These are phyloP conservation scores for Euwallacea similis DNA, from an alignment of 1,140 invertebrate genomes.

Conservation along the genomic window DNA sequence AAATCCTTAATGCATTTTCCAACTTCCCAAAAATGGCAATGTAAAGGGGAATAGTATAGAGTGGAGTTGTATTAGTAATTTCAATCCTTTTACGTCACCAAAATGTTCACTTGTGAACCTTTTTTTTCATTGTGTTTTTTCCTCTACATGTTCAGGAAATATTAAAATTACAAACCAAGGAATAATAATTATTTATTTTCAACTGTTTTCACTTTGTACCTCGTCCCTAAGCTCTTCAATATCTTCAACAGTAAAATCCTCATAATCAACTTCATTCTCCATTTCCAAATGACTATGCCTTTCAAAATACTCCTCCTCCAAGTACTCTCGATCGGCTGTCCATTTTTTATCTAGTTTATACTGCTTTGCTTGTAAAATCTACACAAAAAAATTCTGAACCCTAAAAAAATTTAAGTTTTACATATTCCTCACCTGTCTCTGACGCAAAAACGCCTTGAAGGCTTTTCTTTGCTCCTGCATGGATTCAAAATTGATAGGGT, in stretches of 20 bases:
- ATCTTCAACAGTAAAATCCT: constrained; percentile 42
- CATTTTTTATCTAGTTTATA: constrained; percentile 41
- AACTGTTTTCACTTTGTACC: too few species aligned
- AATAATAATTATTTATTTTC: too few species aligned
- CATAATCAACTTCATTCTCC: constrained; percentile 25
- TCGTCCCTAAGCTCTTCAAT: not conserved
- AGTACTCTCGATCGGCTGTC: constrained; percentile 43
- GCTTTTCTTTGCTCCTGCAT: constrained; percentile 41
- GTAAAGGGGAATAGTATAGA: too few species aligned
- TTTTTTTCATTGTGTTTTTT: too few species aligned
- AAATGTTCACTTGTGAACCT: too few species aligned
- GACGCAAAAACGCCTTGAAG: constrained; percentile 43
- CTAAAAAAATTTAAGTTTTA: constrained; percentile 13
- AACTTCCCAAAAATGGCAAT: too few species aligned
- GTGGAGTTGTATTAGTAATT: not conserved
- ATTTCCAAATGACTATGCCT: constrained; percentile 3
- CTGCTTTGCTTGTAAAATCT: constrained; percentile 39
- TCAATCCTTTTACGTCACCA: not conserved
- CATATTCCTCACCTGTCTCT: constrained; percentile 40
- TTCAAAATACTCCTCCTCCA: constrained; percentile 37
- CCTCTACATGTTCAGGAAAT: too few species aligned
- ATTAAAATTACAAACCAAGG: too few species aligned
- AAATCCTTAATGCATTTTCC: too few species aligned
- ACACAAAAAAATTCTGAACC: constrained; percentile 1
- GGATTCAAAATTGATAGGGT: constrained; percentile 19